Percentiles rank a stretch among this genome's conserved stretches.
phyloP scores from a whole-genome alignment of 2,113 vertebrate genomes.

The Oxygymnocypris stewartii region DNA sequence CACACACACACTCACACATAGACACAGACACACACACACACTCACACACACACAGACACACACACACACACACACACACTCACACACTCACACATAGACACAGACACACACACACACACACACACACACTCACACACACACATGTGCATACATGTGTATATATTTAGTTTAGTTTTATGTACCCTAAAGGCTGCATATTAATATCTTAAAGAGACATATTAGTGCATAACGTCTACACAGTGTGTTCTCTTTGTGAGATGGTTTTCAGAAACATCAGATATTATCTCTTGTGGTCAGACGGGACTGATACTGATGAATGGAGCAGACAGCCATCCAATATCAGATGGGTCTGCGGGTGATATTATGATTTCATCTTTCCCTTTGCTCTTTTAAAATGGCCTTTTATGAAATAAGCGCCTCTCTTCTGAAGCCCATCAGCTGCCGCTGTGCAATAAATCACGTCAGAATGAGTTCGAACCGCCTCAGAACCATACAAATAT shows the following conservation, averaged over 20 bases:
- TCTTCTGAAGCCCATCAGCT: slow-evolving; percentile 56
- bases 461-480: slow-evolving; percentile 70
- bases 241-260: background rate
- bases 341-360: background rate
- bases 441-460: slow-evolving; percentile 62
- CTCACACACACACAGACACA: too few species aligned
- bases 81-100: too few species aligned
- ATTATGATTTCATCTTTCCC: background rate
- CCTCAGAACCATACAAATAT: slow-evolving; percentile 28
- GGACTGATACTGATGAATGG: slow-evolving; percentile 13
- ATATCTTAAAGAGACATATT: background rate
- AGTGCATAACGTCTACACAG: background rate
- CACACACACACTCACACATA: too few species aligned
- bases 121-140: too few species aligned
- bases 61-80: too few species aligned
- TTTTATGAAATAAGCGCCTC: slow-evolving; percentile 58
- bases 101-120: too few species aligned
- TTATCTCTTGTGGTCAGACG: background rate
- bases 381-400: slow-evolving; percentile 53
- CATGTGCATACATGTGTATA: too few species aligned
- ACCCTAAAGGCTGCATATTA: background rate
- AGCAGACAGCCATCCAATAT: background rate
- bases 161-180: background rate
- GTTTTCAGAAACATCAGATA: background rate
- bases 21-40: too few species aligned